Percentiles rank a stretch among this genome's conserved stretches.
These are phyloP conservation scores for Cyrtorhinus lividipennis DNA, from an alignment of 1,140 invertebrate genomes.

Conservation along the genomic window DNA sequence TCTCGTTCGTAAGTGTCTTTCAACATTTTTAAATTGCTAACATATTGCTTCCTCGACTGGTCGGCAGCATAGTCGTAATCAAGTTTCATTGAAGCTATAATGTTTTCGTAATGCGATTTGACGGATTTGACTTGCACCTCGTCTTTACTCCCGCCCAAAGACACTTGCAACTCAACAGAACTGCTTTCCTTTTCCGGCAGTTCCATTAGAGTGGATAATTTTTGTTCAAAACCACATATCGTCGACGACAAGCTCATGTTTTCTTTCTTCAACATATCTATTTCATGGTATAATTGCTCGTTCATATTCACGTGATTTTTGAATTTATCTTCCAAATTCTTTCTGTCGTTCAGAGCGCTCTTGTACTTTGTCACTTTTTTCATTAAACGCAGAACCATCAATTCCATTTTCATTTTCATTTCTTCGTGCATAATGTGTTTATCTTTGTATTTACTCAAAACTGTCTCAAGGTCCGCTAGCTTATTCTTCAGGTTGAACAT, in stretches of 20 bases:
- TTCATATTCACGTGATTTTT: not conserved
- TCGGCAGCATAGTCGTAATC: not conserved
- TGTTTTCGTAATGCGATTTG: slow-evolving; percentile 2
- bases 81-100: not conserved
- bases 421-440: not conserved
- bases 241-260: slow-evolving; percentile 3
- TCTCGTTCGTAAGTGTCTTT: slow-evolving; percentile 11
- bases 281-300: slow-evolving; percentile 6
- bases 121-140: not conserved
- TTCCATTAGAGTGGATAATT: not conserved
- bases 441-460: not conserved
- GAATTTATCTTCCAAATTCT: not conserved
- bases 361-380: slow-evolving; percentile 1
- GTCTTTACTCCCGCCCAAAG: not conserved
- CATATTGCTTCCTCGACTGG: not conserved
- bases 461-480: not conserved
- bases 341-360: not conserved
- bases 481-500: not conserved
- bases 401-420: slow-evolving; percentile 12
- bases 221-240: not conserved
- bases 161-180: not conserved
- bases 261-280: slow-evolving; percentile 7
- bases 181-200: slow-evolving; percentile 6
- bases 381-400: not conserved
- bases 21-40: not conserved